Base-by-base conservation (phyloP, 2,888 invertebrate genomes). In the Clivina fossor region DNA sequence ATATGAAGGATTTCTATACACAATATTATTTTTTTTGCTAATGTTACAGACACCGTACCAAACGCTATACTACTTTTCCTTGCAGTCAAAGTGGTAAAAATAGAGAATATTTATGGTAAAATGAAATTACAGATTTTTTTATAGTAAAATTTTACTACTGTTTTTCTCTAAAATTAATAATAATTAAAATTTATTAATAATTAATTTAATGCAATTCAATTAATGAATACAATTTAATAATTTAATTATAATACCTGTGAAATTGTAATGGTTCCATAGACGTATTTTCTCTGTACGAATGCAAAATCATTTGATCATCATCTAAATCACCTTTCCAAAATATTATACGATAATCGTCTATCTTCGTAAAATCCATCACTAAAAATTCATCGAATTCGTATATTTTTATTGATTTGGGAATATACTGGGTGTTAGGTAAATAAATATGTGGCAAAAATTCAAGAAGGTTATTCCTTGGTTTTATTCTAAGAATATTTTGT, bases 301-400 rank as follows among this genome's bases (percentile, higher is more conserved):
- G 80, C 51, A 91, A 70, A 26, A 86, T 73, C 71, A 93, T 80
- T 5, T 81, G 75, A 20, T 85, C 82, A 43, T 91, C 86, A 49
- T 90, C 92, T 44, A 91, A 78, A 61, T 82, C 84, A 1, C 90
- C 91, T 37, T 85, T 86, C 93, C 93, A 93, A 71, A 88, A 87
- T 9, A 88, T 77, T 2, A 88, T 78, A 58, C 85, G 78, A 66
- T 88, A 88, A 60, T 86, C 84, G 3, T 81, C 79, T 26, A 85
- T 72, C 58, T 79, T 83, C 2, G 81, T 79, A 66, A 87, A 89
- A 64, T 90, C 88, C 76, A 92, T 86, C 56, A 75, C 82, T 81
- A 63, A 57, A 68, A 33, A 5, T 33, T 16, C 13, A 32, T 32
- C 35, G 15, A 28, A 37, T 18, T 7, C 44, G 60, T 28, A 62